Evolutionary conservation across 1,140 invertebrate species (phyloP).

Genomic region (Drosophila auraria): DNA sequence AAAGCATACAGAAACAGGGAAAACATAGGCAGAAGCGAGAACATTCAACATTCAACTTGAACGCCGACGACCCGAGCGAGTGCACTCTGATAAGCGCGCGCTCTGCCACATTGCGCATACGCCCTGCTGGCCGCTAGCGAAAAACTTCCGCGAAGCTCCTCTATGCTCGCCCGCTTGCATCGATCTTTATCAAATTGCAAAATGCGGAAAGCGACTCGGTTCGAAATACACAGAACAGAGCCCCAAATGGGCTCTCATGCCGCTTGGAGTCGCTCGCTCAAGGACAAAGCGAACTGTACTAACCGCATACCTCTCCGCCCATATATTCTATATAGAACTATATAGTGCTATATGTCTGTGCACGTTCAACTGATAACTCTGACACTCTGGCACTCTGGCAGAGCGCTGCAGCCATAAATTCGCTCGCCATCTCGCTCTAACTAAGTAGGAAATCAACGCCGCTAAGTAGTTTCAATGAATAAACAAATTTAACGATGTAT

Average conservation of each 20-base stretch:
- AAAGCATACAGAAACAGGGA: background rate
- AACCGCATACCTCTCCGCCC: slow-evolving; percentile 50
- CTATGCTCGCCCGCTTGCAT: slow-evolving; percentile 44
- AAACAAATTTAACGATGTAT: slow-evolving; percentile 80
- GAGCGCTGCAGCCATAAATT: slow-evolving; percentile 42
- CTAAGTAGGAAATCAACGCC: slow-evolving; percentile 73
- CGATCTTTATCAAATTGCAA: slow-evolving; percentile 82
- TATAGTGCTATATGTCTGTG: slow-evolving; percentile 37
- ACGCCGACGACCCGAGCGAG: slow-evolving; percentile 66
- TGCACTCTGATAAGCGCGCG: slow-evolving; percentile 70
- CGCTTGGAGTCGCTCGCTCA: slow-evolving; percentile 50
- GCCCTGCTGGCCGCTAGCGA: slow-evolving; percentile 39
- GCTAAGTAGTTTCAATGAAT: slow-evolving; percentile 75
- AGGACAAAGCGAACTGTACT: slow-evolving; percentile 74
- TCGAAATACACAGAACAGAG: slow-evolving; percentile 18
- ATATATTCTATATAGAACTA: slow-evolving; percentile 6
- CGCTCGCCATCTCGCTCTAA: slow-evolving; percentile 30
- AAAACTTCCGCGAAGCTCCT: slow-evolving; percentile 63
- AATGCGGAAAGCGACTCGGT: slow-evolving; percentile 66
- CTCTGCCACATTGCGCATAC: slow-evolving; percentile 75
- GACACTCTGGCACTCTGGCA: slow-evolving; percentile 11
- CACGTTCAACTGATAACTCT: slow-evolving; percentile 65
- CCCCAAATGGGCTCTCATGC: slow-evolving; percentile 44
- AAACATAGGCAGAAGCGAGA: slow-evolving; percentile 30
- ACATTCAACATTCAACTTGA: slow-evolving; percentile 78